phyloP scores from a whole-genome alignment of 2,888 invertebrate genomes.

The Drosophila monieri region DNA sequence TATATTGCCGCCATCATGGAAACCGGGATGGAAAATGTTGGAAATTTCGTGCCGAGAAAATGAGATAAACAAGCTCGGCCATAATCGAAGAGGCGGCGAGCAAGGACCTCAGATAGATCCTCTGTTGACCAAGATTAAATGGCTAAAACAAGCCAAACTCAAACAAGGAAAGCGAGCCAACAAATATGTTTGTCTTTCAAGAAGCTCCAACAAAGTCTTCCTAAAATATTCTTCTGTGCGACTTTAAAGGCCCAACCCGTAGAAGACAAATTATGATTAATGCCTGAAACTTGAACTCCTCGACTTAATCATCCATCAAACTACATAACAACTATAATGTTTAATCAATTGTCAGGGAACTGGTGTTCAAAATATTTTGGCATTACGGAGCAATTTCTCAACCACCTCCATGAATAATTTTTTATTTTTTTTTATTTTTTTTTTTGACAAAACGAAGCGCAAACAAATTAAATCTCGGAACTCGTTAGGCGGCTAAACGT shows the following conservation, averaged over 20 bases:
- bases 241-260: constrained; percentile 13
- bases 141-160: constrained; percentile 20
- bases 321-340: constrained; percentile 58
- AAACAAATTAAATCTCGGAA: constrained; percentile 59
- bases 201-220: background rate
- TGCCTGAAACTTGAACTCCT: constrained; percentile 40
- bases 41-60: constrained; percentile 19
- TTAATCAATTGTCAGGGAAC: constrained; percentile 63
- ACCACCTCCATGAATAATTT: too few species aligned
- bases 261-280: constrained; percentile 63
- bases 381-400: constrained; percentile 44
- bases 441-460: constrained; percentile 36
- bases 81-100: constrained; percentile 14
- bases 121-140: constrained; percentile 33
- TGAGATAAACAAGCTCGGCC: constrained; percentile 27
- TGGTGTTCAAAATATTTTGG: constrained; percentile 42
- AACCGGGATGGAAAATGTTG: constrained; percentile 11
- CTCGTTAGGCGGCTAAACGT: constrained; percentile 63
- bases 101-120: constrained; percentile 3
- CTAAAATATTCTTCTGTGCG: background rate
- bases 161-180: constrained; percentile 12
- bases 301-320: constrained; percentile 66
- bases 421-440: too few species aligned
- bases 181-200: constrained; percentile 19
- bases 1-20: constrained; percentile 40